Conservation (phyloP, 2,797 vertebrate genomes). For the Sparus aurata region DNA sequence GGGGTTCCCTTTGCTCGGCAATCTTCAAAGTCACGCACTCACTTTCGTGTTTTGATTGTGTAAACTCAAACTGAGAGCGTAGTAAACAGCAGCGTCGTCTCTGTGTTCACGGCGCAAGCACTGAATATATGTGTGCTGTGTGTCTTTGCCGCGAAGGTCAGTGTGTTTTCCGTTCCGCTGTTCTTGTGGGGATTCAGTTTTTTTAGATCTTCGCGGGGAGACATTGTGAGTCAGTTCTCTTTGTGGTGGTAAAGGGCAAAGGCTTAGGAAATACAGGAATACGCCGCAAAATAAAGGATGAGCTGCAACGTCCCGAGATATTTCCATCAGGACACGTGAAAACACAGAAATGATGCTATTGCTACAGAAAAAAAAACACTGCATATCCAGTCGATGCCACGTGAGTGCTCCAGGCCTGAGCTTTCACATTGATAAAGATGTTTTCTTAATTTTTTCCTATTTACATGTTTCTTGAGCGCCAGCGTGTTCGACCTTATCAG, state of each 20-base stretch:
- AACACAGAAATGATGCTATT: too few species aligned
- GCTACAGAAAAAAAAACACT: too few species aligned
- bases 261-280: too few species aligned
- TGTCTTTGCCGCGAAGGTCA: neutral
- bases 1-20: constrained; percentile 23
- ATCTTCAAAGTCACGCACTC: constrained; percentile 55
- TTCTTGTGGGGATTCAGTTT: neutral
- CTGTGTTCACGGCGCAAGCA: neutral
- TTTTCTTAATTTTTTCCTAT: too few species aligned
- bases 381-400: too few species aligned
- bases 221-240: neutral
- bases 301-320: too few species aligned
- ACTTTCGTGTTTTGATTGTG: constrained; percentile 55
- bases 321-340: too few species aligned
- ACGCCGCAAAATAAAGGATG: too few species aligned
- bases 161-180: neutral
- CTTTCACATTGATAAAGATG: too few species aligned
- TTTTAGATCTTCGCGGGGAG: neutral
- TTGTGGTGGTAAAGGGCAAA: neutral
- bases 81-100: constrained; percentile 30
- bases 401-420: too few species aligned
- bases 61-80: constrained; percentile 42
- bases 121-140: neutral
- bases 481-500: too few species aligned
- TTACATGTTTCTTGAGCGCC: too few species aligned